phyloP scores from a whole-genome alignment of 92 coral and sea anemone species.

The Porites evermanni region DNA sequence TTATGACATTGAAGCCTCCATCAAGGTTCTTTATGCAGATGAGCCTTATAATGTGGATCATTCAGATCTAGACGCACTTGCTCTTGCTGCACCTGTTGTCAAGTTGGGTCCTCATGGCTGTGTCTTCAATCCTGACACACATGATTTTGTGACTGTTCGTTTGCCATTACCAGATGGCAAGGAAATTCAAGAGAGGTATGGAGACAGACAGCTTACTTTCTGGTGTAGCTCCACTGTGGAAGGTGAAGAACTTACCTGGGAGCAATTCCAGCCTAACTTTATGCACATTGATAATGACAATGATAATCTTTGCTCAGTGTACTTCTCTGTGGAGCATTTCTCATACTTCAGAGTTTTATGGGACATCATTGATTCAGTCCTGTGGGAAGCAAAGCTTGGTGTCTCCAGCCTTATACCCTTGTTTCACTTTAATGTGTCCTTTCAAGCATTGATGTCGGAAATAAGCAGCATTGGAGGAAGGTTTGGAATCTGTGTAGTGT shows the following conservation, averaged over 20 bases:
- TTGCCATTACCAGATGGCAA: conserved; percentile 90
- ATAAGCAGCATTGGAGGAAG: conserved; percentile 75
- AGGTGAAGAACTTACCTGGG: conserved; percentile 82
- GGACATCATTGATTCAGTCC: conserved; percentile 84
- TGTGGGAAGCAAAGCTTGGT: conserved; percentile 92
- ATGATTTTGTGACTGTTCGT: conserved; percentile 87
- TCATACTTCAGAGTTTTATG: conserved; percentile 87
- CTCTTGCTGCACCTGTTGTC: conserved; percentile 91
- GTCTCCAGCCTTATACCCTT: conserved; percentile 83
- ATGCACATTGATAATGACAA: conserved; percentile 72
- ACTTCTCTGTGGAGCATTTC: conserved; percentile 92
- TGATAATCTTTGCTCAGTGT: conserved; percentile 74
- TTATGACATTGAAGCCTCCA: conserved; percentile 90
- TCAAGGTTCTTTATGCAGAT: conserved; percentile 92
- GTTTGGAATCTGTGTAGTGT: conserved; percentile 89
- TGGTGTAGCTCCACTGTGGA: conserved; percentile 92
- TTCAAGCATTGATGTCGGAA: conserved; percentile 97
- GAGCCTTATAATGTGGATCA: conserved; percentile 95
- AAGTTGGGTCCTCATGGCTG: conserved; percentile 95
- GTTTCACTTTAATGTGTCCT: conserved; percentile 88
- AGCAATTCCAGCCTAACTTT: conserved; percentile 78
- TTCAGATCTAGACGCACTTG: conserved; percentile 68
- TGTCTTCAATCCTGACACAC: conserved; percentile 74
- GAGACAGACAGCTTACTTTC: conserved; percentile 83
- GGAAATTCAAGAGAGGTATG: conserved; percentile 77